Conservation (phyloP, 2,797 vertebrate species). For the Rhabdophis nuchalis region DNA sequence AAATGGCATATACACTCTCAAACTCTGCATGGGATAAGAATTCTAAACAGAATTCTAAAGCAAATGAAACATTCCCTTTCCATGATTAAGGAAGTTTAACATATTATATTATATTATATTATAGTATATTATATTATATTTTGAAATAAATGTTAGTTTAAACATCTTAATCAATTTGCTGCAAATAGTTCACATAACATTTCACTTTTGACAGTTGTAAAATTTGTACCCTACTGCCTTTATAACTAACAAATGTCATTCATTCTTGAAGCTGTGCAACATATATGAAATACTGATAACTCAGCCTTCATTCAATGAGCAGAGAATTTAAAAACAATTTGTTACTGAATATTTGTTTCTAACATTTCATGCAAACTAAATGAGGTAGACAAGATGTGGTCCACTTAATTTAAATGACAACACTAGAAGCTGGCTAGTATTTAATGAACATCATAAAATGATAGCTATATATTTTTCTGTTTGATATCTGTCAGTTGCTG, state of each 20-base stretch:
- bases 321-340: neutral
- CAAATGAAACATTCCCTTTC: neutral
- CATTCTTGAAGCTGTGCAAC: conserved; percentile 9
- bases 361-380: neutral
- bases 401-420: neutral
- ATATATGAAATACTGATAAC: neutral
- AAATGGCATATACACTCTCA: conserved; percentile 5
- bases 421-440: neutral
- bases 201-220: conserved; percentile 10
- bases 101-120: conserved; percentile 6
- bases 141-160: conserved; percentile 15
- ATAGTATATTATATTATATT: conserved; percentile 6
- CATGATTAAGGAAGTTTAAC: conserved; percentile 1
- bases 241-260: conserved; percentile 11
- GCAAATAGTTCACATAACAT: neutral
- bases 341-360: neutral
- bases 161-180: conserved; percentile 18
- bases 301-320: neutral
- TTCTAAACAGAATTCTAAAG: conserved; percentile 22
- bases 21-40: conserved; percentile 16
- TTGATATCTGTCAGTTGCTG: neutral
- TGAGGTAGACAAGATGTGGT: neutral
- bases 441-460: neutral
- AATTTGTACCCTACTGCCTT: conserved; percentile 8
- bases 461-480: neutral